Conservation (phyloP, 2,888 invertebrate genomes). For the Hemistola chrysoprasaria region DNA sequence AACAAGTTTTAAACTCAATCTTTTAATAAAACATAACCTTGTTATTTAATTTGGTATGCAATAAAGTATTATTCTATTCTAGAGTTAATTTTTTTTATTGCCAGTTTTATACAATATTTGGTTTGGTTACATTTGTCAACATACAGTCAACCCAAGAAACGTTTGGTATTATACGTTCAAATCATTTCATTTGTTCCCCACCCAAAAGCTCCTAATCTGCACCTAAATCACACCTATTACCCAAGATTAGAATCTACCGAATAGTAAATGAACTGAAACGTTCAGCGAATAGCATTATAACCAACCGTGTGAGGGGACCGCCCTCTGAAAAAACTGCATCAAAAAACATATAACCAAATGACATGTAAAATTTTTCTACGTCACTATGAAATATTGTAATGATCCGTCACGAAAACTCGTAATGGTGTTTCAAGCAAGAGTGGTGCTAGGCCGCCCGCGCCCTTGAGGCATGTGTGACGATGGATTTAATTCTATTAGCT, state of each 20-base stretch:
- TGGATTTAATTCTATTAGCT: constrained; percentile 64
- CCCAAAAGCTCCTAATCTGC: constrained; percentile 4
- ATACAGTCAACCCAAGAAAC: no score
- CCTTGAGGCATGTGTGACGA: constrained; percentile 66
- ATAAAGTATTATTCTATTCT: no score
- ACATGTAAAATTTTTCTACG: constrained; percentile 80
- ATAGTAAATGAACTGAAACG: constrained; percentile 57
- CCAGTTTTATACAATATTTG: no score
- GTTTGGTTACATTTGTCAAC: no score
- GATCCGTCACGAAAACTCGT: constrained; percentile 76
- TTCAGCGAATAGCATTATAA: constrained; percentile 50
- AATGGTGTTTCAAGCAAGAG: constrained; percentile 72
- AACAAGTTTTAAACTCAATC: no score
- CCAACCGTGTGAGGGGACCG: constrained; percentile 63
- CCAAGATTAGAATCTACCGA: constrained; percentile 47
- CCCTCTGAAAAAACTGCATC: constrained; percentile 69
- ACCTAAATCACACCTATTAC: constrained; percentile 32
- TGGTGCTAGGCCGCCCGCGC: constrained; percentile 61
- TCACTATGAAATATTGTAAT: constrained; percentile 80
- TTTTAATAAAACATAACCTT: no score
- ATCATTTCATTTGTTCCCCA: no score
- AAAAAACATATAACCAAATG: constrained; percentile 74
- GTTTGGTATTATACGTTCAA: no score
- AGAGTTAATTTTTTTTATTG: no score
- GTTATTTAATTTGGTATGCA: no score